Base-by-base conservation (phyloP, 2,797 vertebrate genomes). In the Micropoecilia bifurca region DNA sequence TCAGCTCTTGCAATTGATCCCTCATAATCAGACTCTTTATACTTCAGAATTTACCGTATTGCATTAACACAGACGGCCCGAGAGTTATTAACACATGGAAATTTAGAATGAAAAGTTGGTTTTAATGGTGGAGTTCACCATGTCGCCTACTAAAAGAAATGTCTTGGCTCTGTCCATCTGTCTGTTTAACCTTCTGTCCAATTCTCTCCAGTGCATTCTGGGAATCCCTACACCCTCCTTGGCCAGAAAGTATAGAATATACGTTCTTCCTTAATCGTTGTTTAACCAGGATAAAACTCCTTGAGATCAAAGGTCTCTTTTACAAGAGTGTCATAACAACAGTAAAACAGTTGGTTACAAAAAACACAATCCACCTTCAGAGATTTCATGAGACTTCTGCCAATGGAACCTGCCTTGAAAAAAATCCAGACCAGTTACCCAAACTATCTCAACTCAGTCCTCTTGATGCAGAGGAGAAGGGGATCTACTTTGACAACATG, bases 1-100 rank as follows among this genome's bases (percentile, higher is more conserved):
- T 88, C 80, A 78, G 76, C 80, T 84, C 61, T 13, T 89, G 87
- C 89, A 87, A 92, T 92, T 90, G 91, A 94, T 94, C 86, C 83
- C 88, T 94, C 90, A 86, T 73, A 85, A 83, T 87, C 79, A 22
- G 57, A 45, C 69, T 73, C 74, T 77, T 85, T 82, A 77, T 73
- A 82, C 68, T 80, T 84, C 12, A 61, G 77, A 81, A 79, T 68
- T 79, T 47, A 80, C 47, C 71, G 43, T 3, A 25, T 82, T 85
- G 76, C 71, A 81, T 86, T 81, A 75, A 77, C 77, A 81, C 9
- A 82, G 22, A 75, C 43, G 48, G 80, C 48, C 48, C 61, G 47
- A 85, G 10, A 36, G 3, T 41, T 13, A 25, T 61, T 8, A 75
- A 25, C 36, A n/a, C 20, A 71, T 36, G 69, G 50, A 36, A 75